Conservation (phyloP, 2,888 invertebrate genomes). For the Xylota segnis region DNA sequence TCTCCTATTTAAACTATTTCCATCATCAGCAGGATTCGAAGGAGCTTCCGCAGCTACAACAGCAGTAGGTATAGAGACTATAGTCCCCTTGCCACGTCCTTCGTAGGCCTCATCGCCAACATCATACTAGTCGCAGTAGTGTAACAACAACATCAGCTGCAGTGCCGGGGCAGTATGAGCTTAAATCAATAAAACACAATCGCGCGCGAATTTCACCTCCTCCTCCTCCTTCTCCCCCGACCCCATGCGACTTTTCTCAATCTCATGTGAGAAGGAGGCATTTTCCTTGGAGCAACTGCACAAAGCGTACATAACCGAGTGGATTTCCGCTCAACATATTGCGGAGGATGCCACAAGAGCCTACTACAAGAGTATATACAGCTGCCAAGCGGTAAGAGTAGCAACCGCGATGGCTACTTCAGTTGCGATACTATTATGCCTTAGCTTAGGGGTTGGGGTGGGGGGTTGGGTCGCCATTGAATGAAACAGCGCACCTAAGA, state of each 20-base stretch:
- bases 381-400: conserved; percentile 76
- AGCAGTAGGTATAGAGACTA: too few relatives aligned
- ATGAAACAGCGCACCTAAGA: conserved; percentile 65
- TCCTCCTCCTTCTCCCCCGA: not conserved
- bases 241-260: conserved; percentile 59
- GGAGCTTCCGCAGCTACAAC: conserved; percentile 70
- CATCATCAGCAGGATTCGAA: conserved; percentile 74
- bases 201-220: conserved; percentile 71
- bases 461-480: conserved; percentile 23
- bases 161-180: conserved; percentile 57
- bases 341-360: conserved; percentile 75
- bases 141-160: conserved; percentile 40
- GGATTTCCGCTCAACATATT: conserved; percentile 76
- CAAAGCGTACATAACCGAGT: conserved; percentile 74
- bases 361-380: conserved; percentile 63
- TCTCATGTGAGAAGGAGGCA: conserved; percentile 50
- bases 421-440: conserved; percentile 70
- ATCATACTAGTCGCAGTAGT: conserved; percentile 2
- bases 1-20: conserved; percentile 71
- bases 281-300: conserved; percentile 74
- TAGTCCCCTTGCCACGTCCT: conserved; percentile 34
- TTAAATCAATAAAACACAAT: conserved; percentile 76
- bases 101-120: conserved; percentile 35
- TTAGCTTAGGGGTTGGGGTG: conserved; percentile 13
- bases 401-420: conserved; percentile 77